phyloP scores from a whole-genome alignment of 2,797 vertebrate species.

The Vespertilio murinus region DNA sequence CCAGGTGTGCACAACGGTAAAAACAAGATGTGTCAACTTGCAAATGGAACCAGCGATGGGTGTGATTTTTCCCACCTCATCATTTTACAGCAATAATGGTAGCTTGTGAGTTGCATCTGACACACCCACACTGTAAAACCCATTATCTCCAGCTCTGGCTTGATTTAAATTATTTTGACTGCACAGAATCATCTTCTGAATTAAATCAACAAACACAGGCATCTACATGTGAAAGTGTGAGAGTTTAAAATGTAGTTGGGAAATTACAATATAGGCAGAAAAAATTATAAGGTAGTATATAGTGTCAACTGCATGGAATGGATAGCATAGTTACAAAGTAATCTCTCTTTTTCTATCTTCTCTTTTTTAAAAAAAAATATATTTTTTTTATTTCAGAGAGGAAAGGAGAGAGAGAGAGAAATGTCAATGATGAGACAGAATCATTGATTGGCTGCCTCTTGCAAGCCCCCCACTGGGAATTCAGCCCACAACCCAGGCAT shows the following conservation, averaged over 20 bases:
- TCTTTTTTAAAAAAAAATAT: neutral
- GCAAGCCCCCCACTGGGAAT: too few relatives aligned
- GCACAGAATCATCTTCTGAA: conserved; percentile 26
- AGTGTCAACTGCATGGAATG: neutral
- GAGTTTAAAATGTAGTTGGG: neutral
- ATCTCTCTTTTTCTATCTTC: conserved; percentile 13
- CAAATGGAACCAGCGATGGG: neutral
- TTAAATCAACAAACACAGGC: neutral
- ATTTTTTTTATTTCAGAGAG: too few relatives aligned
- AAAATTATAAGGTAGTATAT: neutral
- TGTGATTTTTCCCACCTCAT: neutral
- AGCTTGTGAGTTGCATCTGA: neutral
- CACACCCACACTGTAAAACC: neutral
- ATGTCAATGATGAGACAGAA: too few relatives aligned
- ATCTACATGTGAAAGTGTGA: neutral
- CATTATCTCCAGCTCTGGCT: neutral
- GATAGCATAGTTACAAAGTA: conserved; percentile 37
- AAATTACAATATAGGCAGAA: conserved; percentile 38
- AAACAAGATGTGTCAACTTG: neutral
- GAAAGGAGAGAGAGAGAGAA: too few relatives aligned
- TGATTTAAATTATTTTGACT: conserved; percentile 1
- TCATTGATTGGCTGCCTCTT: too few relatives aligned
- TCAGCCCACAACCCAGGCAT: too few relatives aligned
- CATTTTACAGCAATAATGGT: neutral
- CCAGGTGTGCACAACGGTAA: neutral